Evolutionary conservation across 1,140 invertebrate species (phyloP), one percentile per base, ranked within the genome.

Genomic region (Pseudachorutes palmiensis): DNA sequence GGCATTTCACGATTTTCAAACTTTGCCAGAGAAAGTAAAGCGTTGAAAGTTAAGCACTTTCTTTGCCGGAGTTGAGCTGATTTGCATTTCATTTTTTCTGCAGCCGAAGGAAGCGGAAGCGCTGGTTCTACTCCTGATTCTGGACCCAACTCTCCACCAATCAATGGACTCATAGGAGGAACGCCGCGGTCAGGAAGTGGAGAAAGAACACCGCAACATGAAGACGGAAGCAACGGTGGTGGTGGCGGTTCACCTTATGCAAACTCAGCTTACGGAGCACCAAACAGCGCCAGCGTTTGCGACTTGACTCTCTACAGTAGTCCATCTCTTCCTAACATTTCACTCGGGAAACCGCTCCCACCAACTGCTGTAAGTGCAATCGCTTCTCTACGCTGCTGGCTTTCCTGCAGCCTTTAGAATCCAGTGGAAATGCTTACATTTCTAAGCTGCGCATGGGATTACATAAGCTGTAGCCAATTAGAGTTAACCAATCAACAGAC

Each of bases 261-360:
- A 1, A 66, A 72, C 55, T 69, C 72, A 36, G 62, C 49, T 22
- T 71, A 74, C 45, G 72, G 68, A 2, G 64, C 65, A 41, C 67
- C 70, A 29, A 74, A 59, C 75, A 84, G 72, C 81, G 82, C 70
- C 1, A 78, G 80, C 77, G 82, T 82, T 48, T 82, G 82, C 31
- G 86, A 88, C 79, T 78, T 86, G 19, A 87, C 87, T 32, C 75
- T 97, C 16, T 97, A 96, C 80, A 93, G 91, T 74, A 94, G 91
- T 74, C 93, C 94, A 41, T 96, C 93, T 73, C 87, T 97, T 86
- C 93, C 94, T 68, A 97, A 97, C 81, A 97, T 97, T 75, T 94
- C 92, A 45, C 81, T 97, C 67, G 93, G 91, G 45, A 82, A 89
- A 76, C 91, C 91, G 68, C 83, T 77, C 57, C 77, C 77, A 55